Percentiles rank a stretch among this genome's conserved stretches.
These are phyloP conservation scores for Mus pahari DNA, from an alignment of 2,113 vertebrate genomes.

Conservation along the genomic window DNA sequence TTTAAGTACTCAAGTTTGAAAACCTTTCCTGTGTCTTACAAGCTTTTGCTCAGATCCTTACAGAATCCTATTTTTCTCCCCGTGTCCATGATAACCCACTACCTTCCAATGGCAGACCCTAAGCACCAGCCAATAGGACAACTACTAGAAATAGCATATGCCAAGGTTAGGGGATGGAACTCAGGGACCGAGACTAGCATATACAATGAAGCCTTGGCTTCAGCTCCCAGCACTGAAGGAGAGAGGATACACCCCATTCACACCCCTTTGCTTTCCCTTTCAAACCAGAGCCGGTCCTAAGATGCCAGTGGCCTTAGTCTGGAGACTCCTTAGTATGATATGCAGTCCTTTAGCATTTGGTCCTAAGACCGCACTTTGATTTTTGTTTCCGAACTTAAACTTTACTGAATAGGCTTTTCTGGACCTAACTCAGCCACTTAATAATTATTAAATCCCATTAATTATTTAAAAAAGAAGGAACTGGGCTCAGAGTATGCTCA, in stretches of 20 bases:
- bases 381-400: slow-evolving; percentile 42
- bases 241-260: background rate
- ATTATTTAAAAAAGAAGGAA: slow-evolving; percentile 22
- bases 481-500: background rate
- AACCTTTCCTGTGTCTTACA: slow-evolving; percentile 40
- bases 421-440: slow-evolving; percentile 37
- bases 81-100: background rate
- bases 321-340: background rate
- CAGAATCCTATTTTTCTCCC: background rate
- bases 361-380: background rate
- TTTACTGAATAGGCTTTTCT: slow-evolving; percentile 21
- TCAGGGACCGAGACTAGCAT: background rate
- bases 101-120: background rate
- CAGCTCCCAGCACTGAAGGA: background rate
- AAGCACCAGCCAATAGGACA: background rate
- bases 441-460: slow-evolving; percentile 36
- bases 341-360: background rate
- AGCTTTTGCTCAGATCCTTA: background rate
- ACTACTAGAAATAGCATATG: background rate
- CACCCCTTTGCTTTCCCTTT: background rate
- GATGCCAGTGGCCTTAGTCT: background rate
- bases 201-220: background rate
- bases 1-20: background rate
- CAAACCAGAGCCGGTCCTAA: background rate
- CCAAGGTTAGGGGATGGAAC: background rate